phyloP scores from a whole-genome alignment of 1,140 invertebrate genomes.

The Drosophila pallidifrons region DNA sequence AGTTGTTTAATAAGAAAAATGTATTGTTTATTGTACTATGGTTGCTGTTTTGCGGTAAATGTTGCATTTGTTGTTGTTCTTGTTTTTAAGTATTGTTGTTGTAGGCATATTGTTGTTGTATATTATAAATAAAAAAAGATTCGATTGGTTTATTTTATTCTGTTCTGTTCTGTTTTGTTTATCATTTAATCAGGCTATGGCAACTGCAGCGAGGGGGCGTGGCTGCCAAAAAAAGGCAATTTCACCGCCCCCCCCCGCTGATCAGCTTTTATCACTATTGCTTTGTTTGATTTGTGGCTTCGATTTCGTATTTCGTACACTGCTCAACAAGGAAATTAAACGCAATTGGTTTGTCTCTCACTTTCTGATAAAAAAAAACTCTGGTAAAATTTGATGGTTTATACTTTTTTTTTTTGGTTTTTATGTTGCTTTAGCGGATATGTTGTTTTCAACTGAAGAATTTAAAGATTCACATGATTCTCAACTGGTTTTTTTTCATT shows the following conservation, averaged over 20 bases:
- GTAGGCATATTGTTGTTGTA: constrained; percentile 47
- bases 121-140: constrained; percentile 65
- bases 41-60: constrained; percentile 73
- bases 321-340: constrained; percentile 51
- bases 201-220: constrained; percentile 22
- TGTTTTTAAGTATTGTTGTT: neutral
- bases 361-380: constrained; percentile 65
- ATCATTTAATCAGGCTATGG: constrained; percentile 55
- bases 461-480: constrained; percentile 34
- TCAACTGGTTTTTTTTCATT: constrained; percentile 18
- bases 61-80: constrained; percentile 66
- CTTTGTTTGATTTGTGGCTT: constrained; percentile 64
- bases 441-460: constrained; percentile 47
- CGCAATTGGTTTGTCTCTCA: constrained; percentile 36
- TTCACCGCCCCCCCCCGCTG: constrained; percentile 4
- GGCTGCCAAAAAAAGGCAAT: constrained; percentile 8
- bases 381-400: constrained; percentile 27
- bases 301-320: constrained; percentile 43
- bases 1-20: constrained; percentile 75
- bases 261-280: constrained; percentile 74
- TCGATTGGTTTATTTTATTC: constrained; percentile 64
- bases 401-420: constrained; percentile 1
- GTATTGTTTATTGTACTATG: constrained; percentile 80
- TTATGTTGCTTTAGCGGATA: constrained; percentile 35
- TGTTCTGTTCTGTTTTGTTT: constrained; percentile 43